Evolutionary conservation across 2,888 invertebrate genomes (phyloP), one percentile per base, ranked within the genome.

Genomic region (Ichneumoninae sp.): DNA sequence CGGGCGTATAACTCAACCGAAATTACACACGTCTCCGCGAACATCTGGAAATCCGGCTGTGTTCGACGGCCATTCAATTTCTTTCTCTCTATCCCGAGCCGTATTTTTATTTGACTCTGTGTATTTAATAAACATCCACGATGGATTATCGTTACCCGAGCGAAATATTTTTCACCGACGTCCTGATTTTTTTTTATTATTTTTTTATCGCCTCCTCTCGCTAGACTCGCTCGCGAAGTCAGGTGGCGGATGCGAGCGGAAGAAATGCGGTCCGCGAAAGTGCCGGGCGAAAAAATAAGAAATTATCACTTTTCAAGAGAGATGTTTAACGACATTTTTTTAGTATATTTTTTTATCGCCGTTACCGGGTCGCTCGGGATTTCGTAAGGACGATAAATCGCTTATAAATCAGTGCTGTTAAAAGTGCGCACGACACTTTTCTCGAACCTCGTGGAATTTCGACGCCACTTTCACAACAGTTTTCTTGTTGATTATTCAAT

Each of bases 381-480:
- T 54, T 22, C 54, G 22, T 6, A 54, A 22, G 26, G 4, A 1
- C 57, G 57, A 57, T 22, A 57, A 57, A 44, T 44, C 44, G 8
- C 22, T 26, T 10, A 10, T 26, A 57, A 57, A 26, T 26, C 57
- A 26, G 57, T 26, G 57, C 10, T 26, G 26, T 26, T 0, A 44
- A 57, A 26, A 22, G 57, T 57, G 57, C 57, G 3, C 57, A 57
- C 57, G 22, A 57, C 26, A 57, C 57, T 57, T 57, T 26, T 57
- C 57, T 57, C 26, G 16, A 13, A 4, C 10, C 57, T 3, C 19
- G 2, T 5, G 5, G 26, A 57, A 57, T 57, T 13, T 57, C 57
- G 0, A 13, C 44, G 16, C 44, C 10, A 44, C 44, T 44, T 44
- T 44, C 44, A 44, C 44, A 44, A 44, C 16, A 1, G 16, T 44